phyloP scores from a whole-genome alignment of 2,797 vertebrate genomes.

The Falco peregrinus region DNA sequence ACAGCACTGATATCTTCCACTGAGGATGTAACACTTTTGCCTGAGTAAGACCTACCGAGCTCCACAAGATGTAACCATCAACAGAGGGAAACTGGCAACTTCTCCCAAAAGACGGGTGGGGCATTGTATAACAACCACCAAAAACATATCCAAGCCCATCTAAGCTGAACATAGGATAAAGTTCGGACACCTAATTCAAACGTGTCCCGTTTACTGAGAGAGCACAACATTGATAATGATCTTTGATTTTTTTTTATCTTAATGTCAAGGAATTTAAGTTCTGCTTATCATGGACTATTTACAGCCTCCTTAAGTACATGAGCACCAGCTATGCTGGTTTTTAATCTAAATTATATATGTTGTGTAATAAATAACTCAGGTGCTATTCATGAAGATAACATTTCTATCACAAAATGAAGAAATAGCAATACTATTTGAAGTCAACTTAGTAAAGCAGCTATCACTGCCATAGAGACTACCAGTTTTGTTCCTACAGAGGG shows the following conservation, averaged over 20 bases:
- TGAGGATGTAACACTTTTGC: not conserved
- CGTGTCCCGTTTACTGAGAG: not conserved
- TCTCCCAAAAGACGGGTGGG: not conserved
- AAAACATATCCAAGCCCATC: not conserved
- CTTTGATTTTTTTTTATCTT: not conserved
- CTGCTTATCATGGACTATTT: not conserved
- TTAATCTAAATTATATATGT: not conserved
- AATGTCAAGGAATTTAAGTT: not conserved
- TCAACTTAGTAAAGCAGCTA: not conserved
- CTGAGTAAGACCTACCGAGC: not conserved
- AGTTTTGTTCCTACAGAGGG: not conserved
- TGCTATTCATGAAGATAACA: not conserved
- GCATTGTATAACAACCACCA: not conserved
- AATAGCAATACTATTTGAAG: not conserved
- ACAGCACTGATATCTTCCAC: not conserved
- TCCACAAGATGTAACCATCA: not conserved
- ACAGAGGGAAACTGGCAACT: not conserved
- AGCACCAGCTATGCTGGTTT: not conserved
- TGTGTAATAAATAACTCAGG: not conserved
- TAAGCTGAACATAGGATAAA: not conserved
- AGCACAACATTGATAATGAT: not conserved
- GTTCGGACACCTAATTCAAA: not conserved
- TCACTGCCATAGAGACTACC: not conserved
- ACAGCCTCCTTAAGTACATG: not conserved
- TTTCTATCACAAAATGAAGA: not conserved